These are phyloP conservation scores for Leptinotarsa haldemani DNA, from an alignment of 2,888 invertebrate species.

Conservation along the genomic window DNA sequence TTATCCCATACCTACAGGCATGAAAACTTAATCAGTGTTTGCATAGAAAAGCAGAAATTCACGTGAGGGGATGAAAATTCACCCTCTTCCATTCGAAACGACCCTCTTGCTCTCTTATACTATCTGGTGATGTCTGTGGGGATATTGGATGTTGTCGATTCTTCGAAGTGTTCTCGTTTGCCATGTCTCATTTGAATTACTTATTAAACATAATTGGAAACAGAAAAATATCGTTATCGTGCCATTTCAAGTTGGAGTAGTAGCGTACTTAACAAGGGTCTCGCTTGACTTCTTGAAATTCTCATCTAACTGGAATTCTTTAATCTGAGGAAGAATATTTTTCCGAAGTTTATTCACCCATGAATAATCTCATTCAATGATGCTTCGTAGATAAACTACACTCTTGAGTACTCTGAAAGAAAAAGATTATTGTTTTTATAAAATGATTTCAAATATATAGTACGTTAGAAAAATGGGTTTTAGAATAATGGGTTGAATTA, in stretches of 20 bases:
- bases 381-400: background rate
- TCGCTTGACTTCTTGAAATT: background rate
- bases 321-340: background rate
- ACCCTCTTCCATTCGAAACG: conserved; percentile 48
- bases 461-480: no score
- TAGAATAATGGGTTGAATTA: no score
- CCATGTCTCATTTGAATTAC: conserved; percentile 38
- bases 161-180: conserved; percentile 29
- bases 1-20: conserved; percentile 58
- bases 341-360: no score
- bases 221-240: conserved; percentile 22
- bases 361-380: background rate
- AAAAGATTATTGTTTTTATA: no score
- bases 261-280: background rate
- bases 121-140: conserved; percentile 26
- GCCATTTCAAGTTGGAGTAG: conserved; percentile 3
- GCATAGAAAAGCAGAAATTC: conserved; percentile 59
- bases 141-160: conserved; percentile 37
- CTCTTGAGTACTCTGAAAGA: no score
- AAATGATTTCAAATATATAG: no score
- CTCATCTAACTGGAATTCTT: background rate
- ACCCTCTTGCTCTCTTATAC: conserved; percentile 38
- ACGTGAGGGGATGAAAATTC: conserved; percentile 54
- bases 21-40: conserved; percentile 61
- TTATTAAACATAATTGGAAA: conserved; percentile 33